Evolutionary conservation across 2,113 vertebrate genomes (phyloP).

Genomic region (Megaleporinus macrocephalus): DNA sequence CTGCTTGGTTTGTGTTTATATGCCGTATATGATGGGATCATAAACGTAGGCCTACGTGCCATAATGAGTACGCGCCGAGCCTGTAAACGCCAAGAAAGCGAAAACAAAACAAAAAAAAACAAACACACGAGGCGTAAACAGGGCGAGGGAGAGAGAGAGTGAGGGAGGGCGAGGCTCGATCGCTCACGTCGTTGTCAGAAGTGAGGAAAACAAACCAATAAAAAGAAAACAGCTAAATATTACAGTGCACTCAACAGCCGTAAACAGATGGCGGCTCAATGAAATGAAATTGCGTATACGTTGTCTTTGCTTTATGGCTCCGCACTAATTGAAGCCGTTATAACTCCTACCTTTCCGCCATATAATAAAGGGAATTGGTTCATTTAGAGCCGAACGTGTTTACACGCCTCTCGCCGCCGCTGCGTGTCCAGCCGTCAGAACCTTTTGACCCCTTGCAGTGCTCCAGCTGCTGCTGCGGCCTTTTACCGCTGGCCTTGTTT

Average conservation of each 20-base stretch:
- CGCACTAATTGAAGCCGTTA: slow-evolving; percentile 80
- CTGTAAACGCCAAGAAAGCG: slow-evolving; percentile 54
- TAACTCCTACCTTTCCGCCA: slow-evolving; percentile 81
- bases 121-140: neutral
- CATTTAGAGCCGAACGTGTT: slow-evolving; percentile 74
- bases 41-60: slow-evolving; percentile 20
- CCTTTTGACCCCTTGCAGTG: slow-evolving; percentile 80
- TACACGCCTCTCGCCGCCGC: slow-evolving; percentile 66
- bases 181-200: slow-evolving; percentile 51
- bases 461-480: slow-evolving; percentile 74
- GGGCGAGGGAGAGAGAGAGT: neutral
- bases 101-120: slow-evolving; percentile 6
- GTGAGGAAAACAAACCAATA: slow-evolving; percentile 77
- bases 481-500: slow-evolving; percentile 74
- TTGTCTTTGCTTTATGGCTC: slow-evolving; percentile 80
- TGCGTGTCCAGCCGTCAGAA: slow-evolving; percentile 63
- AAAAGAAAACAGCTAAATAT: slow-evolving; percentile 78
- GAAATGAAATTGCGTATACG: slow-evolving; percentile 84
- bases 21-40: slow-evolving; percentile 40
- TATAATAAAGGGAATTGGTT: slow-evolving; percentile 82
- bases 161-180: slow-evolving; percentile 2
- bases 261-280: slow-evolving; percentile 85
- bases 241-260: slow-evolving; percentile 79
- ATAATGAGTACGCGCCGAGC: neutral
- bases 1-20: slow-evolving; percentile 26